A percentile compares a stretch with the other conserved stretches of the same genome.
Evolutionary conservation across 2,888 invertebrate species (phyloP).

Genomic region (Microctonus hyperodae): DNA sequence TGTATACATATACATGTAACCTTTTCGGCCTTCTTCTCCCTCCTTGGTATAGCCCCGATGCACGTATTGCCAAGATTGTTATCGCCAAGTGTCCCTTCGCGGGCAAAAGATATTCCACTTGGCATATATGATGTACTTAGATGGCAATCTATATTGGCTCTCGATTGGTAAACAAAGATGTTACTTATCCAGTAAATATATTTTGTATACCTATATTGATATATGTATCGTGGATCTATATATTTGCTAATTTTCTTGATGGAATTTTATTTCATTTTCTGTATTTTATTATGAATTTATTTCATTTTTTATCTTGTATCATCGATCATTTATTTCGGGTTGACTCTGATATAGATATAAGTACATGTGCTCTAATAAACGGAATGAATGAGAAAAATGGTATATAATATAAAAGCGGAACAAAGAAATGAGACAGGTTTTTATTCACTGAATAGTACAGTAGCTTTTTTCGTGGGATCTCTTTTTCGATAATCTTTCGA

Average conservation of each 20-base stretch:
- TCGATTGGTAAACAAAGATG: constrained; percentile 41
- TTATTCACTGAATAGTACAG: neutral
- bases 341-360: neutral
- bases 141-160: constrained; percentile 40
- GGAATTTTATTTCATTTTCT: neutral
- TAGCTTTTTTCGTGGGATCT: neutral
- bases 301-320: neutral
- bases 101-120: constrained; percentile 6
- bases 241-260: neutral
- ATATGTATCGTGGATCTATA: too few relatives aligned
- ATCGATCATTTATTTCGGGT: neutral
- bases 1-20: neutral
- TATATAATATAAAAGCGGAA: constrained; percentile 11
- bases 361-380: constrained; percentile 10
- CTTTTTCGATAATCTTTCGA: neutral
- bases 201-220: too few relatives aligned
- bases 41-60: neutral
- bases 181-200: constrained; percentile 30
- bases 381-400: constrained; percentile 28
- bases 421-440: neutral
- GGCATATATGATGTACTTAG: constrained; percentile 23
- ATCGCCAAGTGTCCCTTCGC: constrained; percentile 4
- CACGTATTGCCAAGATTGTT: constrained; percentile 21
- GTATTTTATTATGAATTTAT: neutral
- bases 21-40: too few relatives aligned